These are phyloP conservation scores for Sesia apiformis DNA, from an alignment of 2,888 invertebrate genomes.

Conservation along the genomic window DNA sequence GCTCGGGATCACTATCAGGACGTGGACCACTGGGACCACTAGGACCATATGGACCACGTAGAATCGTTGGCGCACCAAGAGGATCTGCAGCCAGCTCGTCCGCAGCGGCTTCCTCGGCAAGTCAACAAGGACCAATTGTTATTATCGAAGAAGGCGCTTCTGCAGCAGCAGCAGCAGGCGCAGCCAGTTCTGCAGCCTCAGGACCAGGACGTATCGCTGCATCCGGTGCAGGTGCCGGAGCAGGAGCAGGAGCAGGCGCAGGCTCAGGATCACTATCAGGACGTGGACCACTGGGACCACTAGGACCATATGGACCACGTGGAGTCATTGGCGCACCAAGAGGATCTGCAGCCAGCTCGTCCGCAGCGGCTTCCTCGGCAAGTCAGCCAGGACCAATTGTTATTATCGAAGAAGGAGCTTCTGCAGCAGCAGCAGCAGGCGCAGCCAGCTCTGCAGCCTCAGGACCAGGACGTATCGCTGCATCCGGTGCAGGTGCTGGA, in stretches of 20 bases:
- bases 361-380: too few species aligned
- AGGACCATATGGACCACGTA: neutral
- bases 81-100: neutral
- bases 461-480: slow-evolving; percentile 1
- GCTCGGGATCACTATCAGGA: neutral
- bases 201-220: neutral
- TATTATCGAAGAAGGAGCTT: slow-evolving; percentile 4
- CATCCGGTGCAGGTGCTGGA: neutral
- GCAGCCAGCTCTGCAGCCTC: neutral
- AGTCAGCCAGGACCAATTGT: too few species aligned
- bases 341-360: neutral
- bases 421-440: slow-evolving; percentile 1
- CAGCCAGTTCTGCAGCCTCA: neutral
- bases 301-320: too few species aligned
- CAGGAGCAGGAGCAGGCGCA: neutral
- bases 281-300: too few species aligned
- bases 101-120: slow-evolving; percentile 3
- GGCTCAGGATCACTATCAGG: too few species aligned
- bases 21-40: too few species aligned
- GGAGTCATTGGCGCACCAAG: neutral
- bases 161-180: slow-evolving; percentile 1
- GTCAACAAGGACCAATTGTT: slow-evolving; percentile 1
- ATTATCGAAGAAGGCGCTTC: slow-evolving; percentile 1
- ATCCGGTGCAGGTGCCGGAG: neutral
- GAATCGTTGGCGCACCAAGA: neutral